Base-by-base conservation (phyloP, 2,888 invertebrate species). In the Gymnosoma rotundatum region DNA sequence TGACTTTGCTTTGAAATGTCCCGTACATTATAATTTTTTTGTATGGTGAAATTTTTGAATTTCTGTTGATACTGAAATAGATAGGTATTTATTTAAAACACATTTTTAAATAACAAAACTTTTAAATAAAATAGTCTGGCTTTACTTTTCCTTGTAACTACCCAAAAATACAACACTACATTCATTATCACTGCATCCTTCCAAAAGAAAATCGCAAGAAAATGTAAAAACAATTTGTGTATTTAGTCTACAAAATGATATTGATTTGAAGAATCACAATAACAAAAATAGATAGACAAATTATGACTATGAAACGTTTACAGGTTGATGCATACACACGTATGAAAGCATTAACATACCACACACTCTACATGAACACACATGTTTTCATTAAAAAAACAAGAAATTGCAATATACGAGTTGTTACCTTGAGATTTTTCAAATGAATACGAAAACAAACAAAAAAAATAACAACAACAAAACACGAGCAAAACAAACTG, bases 361-460 rank as follows among this genome's bases (percentile, higher is more conserved):
- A 52, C 18, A 52, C n/a, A 20, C 7, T 9, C 5, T 21, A 56
- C 54, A 60, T 45, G 25, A n/a, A 64, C 42, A 38, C 25, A 67
- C 48, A 72, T 61, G 38, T 61, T 61, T 73, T 36, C 20, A 48
- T 60, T 58, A 48, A 75, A n/a, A 72, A 48, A 42, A 52, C 72
- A 79, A 52, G 42, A 73, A 52, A 52, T 20, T 67, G 36, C 70
- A 70, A 58, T 75, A 70, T 75, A 45, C 56, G 45, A 72, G 38
- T 52, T 64, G 83, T 81, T 84, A 84, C 84, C 84, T 84, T 84
- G 84, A 84, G 84, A 84, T 74, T 74, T 83, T 73, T 60, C 9
- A 84, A 84, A 74, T 38, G 73, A 78, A 60, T 81, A 38, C 61
- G 61, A 76, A 73, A 52, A n/a, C n/a, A n/a, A n/a, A n/a, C n/a